Base-by-base conservation (phyloP, 2,113 vertebrate species). In the Phrynocephalus versicolor region DNA sequence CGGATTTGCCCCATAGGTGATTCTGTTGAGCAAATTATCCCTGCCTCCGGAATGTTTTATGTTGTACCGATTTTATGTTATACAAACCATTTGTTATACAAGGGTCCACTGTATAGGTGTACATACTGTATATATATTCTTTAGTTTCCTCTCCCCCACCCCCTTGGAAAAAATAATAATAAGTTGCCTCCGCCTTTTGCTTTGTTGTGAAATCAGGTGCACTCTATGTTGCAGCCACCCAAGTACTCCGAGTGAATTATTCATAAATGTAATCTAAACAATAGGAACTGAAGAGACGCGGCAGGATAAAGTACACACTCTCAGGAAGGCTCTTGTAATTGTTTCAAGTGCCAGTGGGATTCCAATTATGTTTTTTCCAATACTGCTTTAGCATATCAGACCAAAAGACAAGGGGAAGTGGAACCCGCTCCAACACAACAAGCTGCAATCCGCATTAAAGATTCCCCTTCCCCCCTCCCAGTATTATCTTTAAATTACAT, bases 171-270 rank as follows among this genome's bases (percentile, higher is more conserved):
- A 41, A 30, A 37, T 30, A 19, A 8, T 2, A n/a, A n/a, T 55
- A 71, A 5, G 7, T 37, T 6, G 0, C 79, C 35, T 39, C 82
- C 72, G 45, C 78, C 3, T 51, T 30, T 39, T 19, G 41, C 57
- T 65, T n/a, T 83, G 41, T 70, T 89, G 27, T 73, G 86, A 89
- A 90, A n/a, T 60, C 81, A 82, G 72, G 82, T 64, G 57, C 30
- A 37, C 15, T 88, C 86, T 76, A 83, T 60, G 3, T 0, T 16
- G 55, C 35, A 87, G 30, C 65, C 6, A 81, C 55, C 1, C 87
- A 74, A 71, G 82, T 83, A 79, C 88, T 89, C 69, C 12, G 87
- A 87, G 79, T 91, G 80, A 83, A 21, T 88, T 91, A 85, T 88
- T 92, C 3, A 89, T 82, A 64, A 15, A 83, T 82, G 33, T 30